Evolutionary conservation across 2,888 invertebrate genomes (phyloP), one percentile per base, ranked within the genome.

Genomic region (Elegia similella): DNA sequence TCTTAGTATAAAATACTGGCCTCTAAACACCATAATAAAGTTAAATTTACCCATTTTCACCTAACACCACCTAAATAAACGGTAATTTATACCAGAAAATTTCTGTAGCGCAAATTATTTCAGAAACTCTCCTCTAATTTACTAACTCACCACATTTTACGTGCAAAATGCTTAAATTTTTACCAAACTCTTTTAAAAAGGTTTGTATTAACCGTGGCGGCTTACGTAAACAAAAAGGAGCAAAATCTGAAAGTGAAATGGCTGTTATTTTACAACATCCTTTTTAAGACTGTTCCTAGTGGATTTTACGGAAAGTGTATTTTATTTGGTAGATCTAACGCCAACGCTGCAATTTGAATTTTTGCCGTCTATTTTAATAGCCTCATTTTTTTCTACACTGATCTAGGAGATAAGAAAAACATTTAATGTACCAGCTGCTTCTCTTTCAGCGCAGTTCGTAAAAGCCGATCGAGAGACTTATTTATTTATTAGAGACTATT

Each of bases 211-310:
- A n/a, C 47, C 47, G 47, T 30, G 47, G 30, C n/a, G 30, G 30
- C 30, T 47, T n/a, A 7, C 15, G 30, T 47, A 30, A 47, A 47
- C 47, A 47, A 47, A 47, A 47, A 47, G 13, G 47, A 30, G 38
- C 10, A 38, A 38, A 38, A n/a, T 38, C 5, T 34, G 12, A n/a
- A 38, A n/a, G 6, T 5, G 12, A 38, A 38, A 38, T 38, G 38
- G 38, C 38, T n/a, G 2, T 2, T 38, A 38, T 38, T 38, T 38
- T 38, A 3, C 38, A n/a, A 12, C 38, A 38, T n/a, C 12, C 38
- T 38, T 10, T 38, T 3, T 23, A 23, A n/a, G 8, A 8, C n/a
- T 38, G 38, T 38, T 38, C 12, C n/a, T 5, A 38, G 38, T 10
- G 34, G 34, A 34, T 34, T 34, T 34, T 8, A 8, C 34, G 34